phyloP scores from a whole-genome alignment of 1,140 invertebrate genomes.

The Polypedilum vanderplanki region DNA sequence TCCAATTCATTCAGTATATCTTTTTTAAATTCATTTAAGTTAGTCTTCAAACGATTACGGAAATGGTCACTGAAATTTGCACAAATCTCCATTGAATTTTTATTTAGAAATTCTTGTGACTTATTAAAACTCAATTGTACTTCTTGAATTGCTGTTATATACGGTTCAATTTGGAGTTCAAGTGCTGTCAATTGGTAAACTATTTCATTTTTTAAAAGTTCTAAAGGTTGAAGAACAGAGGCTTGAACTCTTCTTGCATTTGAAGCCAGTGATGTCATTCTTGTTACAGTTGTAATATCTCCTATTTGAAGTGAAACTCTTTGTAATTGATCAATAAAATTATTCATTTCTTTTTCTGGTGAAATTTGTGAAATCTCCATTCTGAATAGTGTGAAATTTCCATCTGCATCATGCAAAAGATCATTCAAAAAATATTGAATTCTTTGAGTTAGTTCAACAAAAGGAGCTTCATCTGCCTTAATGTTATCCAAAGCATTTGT shows the following conservation, averaged over 20 bases:
- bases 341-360: conserved; percentile 60
- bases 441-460: conserved; percentile 47
- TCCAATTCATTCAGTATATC: not conserved
- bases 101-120: not conserved
- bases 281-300: conserved; percentile 56
- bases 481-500: conserved; percentile 41
- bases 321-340: conserved; percentile 65
- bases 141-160: conserved; percentile 38
- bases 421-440: conserved; percentile 54
- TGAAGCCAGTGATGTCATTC: conserved; percentile 55
- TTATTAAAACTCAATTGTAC: not conserved
- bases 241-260: conserved; percentile 56
- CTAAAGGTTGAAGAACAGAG: conserved; percentile 58
- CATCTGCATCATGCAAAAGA: conserved; percentile 54
- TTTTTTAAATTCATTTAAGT: not conserved
- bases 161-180: conserved; percentile 61
- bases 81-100: not conserved
- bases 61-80: not conserved
- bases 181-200: conserved; percentile 66
- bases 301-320: conserved; percentile 54
- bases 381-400: conserved; percentile 63
- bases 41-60: not conserved
- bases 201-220: conserved; percentile 59
- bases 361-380: conserved; percentile 55
- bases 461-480: conserved; percentile 39